Evolutionary conservation across 2,888 invertebrate species (phyloP).

Genomic region (Caenorhabditis sinica): DNA sequence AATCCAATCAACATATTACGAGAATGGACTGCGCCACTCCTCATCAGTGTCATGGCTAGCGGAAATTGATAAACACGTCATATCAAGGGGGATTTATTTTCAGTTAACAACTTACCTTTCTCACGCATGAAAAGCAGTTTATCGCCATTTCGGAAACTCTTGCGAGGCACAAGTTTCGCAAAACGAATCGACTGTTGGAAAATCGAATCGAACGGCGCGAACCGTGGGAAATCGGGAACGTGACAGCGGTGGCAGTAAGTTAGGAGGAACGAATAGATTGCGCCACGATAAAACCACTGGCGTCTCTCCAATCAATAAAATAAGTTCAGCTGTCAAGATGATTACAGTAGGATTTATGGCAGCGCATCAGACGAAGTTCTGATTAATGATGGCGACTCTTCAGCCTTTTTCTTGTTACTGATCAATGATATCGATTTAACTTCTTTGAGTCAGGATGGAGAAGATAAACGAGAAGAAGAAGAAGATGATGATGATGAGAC

Average conservation of each 20-base stretch:
- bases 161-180: not conserved
- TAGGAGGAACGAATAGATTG: conserved; percentile 36
- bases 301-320: conserved; percentile 17
- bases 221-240: conserved; percentile 37
- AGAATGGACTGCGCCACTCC: conserved; percentile 11
- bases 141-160: conserved; percentile 7
- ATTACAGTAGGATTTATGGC: not conserved
- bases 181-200: conserved; percentile 14
- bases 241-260: conserved; percentile 15
- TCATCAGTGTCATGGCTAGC: conserved; percentile 34
- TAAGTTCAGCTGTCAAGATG: not conserved
- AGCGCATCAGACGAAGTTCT: not conserved
- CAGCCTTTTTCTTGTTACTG: conserved; percentile 11
- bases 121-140: conserved; percentile 44
- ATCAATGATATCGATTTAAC: conserved; percentile 53
- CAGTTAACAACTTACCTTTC: conserved; percentile 43
- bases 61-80: conserved; percentile 59
- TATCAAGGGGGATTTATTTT: conserved; percentile 19
- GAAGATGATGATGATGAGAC: conserved; percentile 41
- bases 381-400: not conserved
- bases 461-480: conserved; percentile 14
- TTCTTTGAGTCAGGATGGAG: conserved; percentile 14
- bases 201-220: conserved; percentile 18
- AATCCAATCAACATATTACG: conserved; percentile 59
- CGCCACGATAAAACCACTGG: conserved; percentile 41